phyloP scores from a whole-genome alignment of 2,113 vertebrate species.

The Prunella himalayana region DNA sequence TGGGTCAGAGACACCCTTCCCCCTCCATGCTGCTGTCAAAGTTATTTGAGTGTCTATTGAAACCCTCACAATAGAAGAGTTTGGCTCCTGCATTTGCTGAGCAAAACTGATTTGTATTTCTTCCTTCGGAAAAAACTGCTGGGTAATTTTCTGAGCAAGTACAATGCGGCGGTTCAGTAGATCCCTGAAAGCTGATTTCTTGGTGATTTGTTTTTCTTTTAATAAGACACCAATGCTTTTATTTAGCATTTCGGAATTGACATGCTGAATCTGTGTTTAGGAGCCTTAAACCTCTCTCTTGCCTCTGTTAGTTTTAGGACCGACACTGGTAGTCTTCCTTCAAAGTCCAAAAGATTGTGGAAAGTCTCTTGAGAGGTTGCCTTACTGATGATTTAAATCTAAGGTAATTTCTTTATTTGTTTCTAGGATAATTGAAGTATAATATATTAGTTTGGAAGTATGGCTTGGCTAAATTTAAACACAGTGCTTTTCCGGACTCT shows the following conservation, averaged over 20 bases:
- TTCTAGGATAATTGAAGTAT: constrained; percentile 2
- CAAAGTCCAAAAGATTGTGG: neutral
- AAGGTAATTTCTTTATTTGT: neutral
- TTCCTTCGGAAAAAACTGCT: constrained; percentile 20
- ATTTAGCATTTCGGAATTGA: neutral
- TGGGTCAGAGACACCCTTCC: constrained; percentile 60
- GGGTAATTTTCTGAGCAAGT: constrained; percentile 15
- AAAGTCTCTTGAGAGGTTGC: neutral
- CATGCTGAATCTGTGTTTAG: neutral
- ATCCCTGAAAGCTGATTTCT: constrained; percentile 6
- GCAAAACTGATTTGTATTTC: constrained; percentile 47
- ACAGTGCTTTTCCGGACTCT: neutral
- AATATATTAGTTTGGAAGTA: neutral
- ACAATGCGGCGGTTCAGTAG: neutral
- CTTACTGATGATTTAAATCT: neutral
- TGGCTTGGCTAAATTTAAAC: neutral
- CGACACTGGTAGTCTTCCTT: neutral
- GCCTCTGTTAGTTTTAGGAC: neutral
- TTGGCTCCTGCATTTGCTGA: constrained; percentile 31
- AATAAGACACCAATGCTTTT: neutral
- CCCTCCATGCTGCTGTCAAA: constrained; percentile 31
- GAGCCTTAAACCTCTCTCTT: neutral
- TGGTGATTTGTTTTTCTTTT: constrained; percentile 3
- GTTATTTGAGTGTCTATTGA: constrained; percentile 63
- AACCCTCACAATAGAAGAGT: constrained; percentile 58